Base-by-base conservation (phyloP, 1,140 invertebrate species). In the Cataglyphis hispanica region DNA sequence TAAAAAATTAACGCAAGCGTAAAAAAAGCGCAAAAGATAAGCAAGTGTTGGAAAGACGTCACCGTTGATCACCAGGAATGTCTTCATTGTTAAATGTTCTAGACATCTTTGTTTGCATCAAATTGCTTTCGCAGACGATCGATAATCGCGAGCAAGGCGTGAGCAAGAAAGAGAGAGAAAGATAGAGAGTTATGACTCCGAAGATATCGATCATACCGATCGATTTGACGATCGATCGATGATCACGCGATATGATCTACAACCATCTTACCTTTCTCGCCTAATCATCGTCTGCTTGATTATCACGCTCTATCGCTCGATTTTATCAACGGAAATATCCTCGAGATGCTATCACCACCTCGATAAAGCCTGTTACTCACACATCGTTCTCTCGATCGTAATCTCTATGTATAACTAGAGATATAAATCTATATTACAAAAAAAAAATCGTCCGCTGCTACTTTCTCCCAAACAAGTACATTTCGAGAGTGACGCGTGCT, bases 221-320 rank as follows among this genome's bases (percentile, higher is more conserved):
- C 5, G 46, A 76, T 75, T 58, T 75, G 11, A 16, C 25, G 66
- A 75, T 89, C 86, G 56, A 88, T 89, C 60, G 60, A 86, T 75
- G 70, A 70, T 88, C 85, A 50, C 13, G 63, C 72, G 87, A 89
- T 90, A 58, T 19, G 27, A 87, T 89, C 67, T 64, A n/a, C 46
- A 11, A 25, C 2, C 27, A 22, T 53, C 37, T 40, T 11, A 31
- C 31, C 34, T 25, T 75, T 50, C 70, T 27, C n/a, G 58, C 66
- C 66, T 90, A 87, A 90, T 87, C 89, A 64, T 87, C 69, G 75
- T 90, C 78, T 87, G 76, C 64, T 84, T 87, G 22, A 84, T 87
- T 91, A 86, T 84, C 74, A 58, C 40, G 58, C 76, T 86, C 78
- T 85, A 87, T 91, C 81, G 58, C 19, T 13, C n/a, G 25, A n/a